Percentiles rank a stretch among this genome's conserved stretches.
phyloP scores from a whole-genome alignment of 1,140 invertebrate genomes.

The Drosophila miranda region DNA sequence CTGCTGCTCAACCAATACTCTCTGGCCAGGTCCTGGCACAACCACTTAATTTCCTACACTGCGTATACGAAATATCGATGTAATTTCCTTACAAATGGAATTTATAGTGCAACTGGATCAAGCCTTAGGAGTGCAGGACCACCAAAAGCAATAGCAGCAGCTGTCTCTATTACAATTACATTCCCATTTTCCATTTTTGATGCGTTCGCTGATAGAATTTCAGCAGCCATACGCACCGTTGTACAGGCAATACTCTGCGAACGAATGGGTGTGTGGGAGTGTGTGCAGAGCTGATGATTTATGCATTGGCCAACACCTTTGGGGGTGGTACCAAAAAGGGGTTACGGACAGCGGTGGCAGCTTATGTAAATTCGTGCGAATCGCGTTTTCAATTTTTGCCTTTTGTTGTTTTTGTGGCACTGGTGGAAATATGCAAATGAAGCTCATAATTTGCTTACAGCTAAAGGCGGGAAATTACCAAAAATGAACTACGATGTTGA shows the following conservation, averaged over 20 bases:
- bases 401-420: constrained; percentile 36
- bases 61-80: constrained; percentile 48
- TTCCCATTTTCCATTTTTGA: constrained; percentile 55
- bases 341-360: constrained; percentile 3
- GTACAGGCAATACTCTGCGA: constrained; percentile 11
- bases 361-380: constrained; percentile 62
- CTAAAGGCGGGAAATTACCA: constrained; percentile 62
- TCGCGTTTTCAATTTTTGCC: constrained; percentile 64
- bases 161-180: constrained; percentile 48
- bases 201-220: constrained; percentile 24
- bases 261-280: constrained; percentile 4
- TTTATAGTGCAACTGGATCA: constrained; percentile 34
- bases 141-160: constrained; percentile 1
- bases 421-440: constrained; percentile 57
- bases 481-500: constrained; percentile 55
- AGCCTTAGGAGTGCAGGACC: background rate
- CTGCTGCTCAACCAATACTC: too few species aligned
- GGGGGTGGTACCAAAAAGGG: constrained; percentile 29
- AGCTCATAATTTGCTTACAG: constrained; percentile 58
- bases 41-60: constrained; percentile 53
- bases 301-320: constrained; percentile 66
- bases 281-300: constrained; percentile 52
- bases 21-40: background rate
- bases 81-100: constrained; percentile 66
- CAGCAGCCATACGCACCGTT: constrained; percentile 28